These are phyloP conservation scores for Anas georgica DNA, from an alignment of 2,797 vertebrate genomes.

Conservation along the genomic window DNA sequence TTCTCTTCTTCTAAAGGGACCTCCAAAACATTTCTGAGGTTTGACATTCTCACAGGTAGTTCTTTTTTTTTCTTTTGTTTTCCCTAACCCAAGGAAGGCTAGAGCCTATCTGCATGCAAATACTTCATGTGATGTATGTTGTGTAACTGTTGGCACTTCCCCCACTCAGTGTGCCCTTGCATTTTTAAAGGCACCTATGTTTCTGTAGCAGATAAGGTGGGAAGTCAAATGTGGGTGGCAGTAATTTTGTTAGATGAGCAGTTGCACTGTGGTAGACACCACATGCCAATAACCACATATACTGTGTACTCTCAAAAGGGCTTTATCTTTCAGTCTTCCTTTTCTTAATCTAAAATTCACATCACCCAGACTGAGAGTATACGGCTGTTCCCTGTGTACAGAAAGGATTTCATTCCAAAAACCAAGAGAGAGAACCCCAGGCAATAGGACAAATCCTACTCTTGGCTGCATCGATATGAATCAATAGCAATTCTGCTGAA, in stretches of 20 bases:
- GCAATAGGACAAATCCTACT: not conserved
- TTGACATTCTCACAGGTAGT: not conserved
- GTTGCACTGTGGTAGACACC: not conserved
- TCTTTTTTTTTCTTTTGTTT: not conserved
- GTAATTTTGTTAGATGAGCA: not conserved
- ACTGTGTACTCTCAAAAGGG: not conserved
- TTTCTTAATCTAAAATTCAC: constrained; percentile 1
- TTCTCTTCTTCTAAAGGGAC: not conserved
- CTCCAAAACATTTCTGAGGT: not conserved
- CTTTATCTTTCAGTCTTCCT: not conserved
- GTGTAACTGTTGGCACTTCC: not conserved
- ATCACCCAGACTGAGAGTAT: not conserved
- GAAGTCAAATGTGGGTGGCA: not conserved
- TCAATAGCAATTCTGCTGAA: not conserved
- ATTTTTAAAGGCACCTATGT: not conserved
- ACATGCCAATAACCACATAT: not conserved
- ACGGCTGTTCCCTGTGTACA: not conserved
- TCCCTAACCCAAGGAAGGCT: not conserved
- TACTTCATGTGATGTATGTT: not conserved
- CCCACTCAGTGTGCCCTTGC: not conserved
- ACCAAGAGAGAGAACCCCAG: not conserved
- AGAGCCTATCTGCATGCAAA: not conserved
- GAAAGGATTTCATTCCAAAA: not conserved
- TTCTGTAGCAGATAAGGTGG: not conserved
- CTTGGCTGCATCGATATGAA: not conserved